phyloP scores from a whole-genome alignment of 2,113 vertebrate species.

The Oreochromis tanganicae region DNA sequence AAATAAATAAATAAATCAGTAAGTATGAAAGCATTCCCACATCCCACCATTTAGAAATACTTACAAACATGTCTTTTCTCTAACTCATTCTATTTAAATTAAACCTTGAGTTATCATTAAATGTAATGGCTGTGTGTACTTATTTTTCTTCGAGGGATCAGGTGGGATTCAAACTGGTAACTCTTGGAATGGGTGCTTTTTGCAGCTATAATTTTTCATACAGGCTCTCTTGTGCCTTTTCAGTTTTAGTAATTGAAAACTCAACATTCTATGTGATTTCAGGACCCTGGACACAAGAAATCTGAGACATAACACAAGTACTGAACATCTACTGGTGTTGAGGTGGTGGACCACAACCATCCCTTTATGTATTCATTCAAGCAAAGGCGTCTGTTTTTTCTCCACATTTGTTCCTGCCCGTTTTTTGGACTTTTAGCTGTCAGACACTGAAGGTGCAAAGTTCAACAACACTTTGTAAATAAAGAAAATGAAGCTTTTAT shows the following conservation, averaged over 20 bases:
- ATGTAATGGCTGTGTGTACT: accelerated
- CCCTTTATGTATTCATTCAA: not conserved
- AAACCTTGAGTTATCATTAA: not conserved
- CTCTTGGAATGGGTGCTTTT: accelerated
- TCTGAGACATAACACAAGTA: too few relatives aligned
- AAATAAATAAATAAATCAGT: not conserved
- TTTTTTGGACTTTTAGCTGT: not conserved
- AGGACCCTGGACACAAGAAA: too few relatives aligned
- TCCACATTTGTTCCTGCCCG: accelerated
- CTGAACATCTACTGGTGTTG: too few relatives aligned
- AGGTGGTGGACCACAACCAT: not conserved
- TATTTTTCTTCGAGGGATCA: not conserved
- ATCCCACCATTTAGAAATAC: not conserved
- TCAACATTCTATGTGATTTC: too few relatives aligned
- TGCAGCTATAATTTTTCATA: not conserved
- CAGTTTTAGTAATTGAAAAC: too few relatives aligned
- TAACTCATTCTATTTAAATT: not conserved
- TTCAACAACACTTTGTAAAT: not conserved
- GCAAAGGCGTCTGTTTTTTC: not conserved
- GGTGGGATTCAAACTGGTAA: not conserved
- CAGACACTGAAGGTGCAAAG: not conserved
- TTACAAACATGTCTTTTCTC: not conserved
- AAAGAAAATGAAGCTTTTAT: not conserved
- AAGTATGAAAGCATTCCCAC: not conserved
- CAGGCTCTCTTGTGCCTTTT: too few relatives aligned